Evolutionary conservation across 1,140 invertebrate genomes (phyloP).

Genomic region (Ips typographus): DNA sequence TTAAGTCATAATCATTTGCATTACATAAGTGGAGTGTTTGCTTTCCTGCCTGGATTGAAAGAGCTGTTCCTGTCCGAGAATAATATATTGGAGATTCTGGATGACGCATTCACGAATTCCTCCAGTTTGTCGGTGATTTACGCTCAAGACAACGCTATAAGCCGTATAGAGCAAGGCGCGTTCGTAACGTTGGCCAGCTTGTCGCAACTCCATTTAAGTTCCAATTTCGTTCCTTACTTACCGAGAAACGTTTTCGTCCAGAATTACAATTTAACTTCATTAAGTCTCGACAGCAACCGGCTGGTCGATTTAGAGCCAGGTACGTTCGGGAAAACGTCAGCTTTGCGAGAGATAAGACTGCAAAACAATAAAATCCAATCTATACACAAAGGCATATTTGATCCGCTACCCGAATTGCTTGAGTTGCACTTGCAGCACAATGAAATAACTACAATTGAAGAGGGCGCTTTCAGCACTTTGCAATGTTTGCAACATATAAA

Average conservation of each 20-base stretch:
- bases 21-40: conserved; percentile 78
- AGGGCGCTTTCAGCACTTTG: conserved; percentile 79
- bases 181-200: conserved; percentile 73
- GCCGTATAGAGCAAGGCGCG: conserved; percentile 70
- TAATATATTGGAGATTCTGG: conserved; percentile 81
- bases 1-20: conserved; percentile 88
- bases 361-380: conserved; percentile 80
- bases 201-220: conserved; percentile 80
- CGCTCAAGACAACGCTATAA: conserved; percentile 84
- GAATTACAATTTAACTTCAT: conserved; percentile 72
- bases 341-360: conserved; percentile 78
- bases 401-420: conserved; percentile 73
- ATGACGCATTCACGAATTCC: conserved; percentile 79
- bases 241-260: conserved; percentile 72
- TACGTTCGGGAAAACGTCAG: conserved; percentile 73
- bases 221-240: conserved; percentile 80
- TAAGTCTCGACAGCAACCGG: conserved; percentile 90
- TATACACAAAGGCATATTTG: conserved; percentile 78
- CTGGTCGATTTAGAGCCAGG: conserved; percentile 78
- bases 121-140: conserved; percentile 77
- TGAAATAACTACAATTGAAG: conserved; percentile 75
- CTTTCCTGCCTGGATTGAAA: conserved; percentile 73
- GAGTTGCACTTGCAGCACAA: conserved; percentile 90
- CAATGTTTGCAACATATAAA: conserved; percentile 85
- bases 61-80: conserved; percentile 86